These are phyloP conservation scores for Thunnus albacares DNA, from an alignment of 2,797 vertebrate species.

Conservation along the genomic window DNA sequence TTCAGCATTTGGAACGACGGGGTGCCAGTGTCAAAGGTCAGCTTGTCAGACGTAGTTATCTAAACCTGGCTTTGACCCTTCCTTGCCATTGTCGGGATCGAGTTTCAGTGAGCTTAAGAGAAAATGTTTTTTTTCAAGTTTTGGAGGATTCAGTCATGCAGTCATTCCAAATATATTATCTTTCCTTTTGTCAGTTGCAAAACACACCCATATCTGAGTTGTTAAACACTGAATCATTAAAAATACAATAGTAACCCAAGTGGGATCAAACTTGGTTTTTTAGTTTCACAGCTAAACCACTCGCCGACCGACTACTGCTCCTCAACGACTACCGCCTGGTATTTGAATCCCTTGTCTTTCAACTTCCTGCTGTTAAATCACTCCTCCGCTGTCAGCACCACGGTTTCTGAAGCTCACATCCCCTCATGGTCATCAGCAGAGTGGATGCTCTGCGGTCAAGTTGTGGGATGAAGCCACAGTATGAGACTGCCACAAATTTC, in stretches of 20 bases:
- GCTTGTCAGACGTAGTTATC: slow-evolving; percentile 62
- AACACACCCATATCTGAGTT: neutral
- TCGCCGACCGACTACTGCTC: neutral
- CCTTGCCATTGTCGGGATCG: slow-evolving; percentile 45
- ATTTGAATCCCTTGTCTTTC: slow-evolving; percentile 42
- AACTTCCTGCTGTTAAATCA: slow-evolving; percentile 64
- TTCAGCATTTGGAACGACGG: slow-evolving; percentile 47
- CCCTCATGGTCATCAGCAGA: slow-evolving; percentile 36
- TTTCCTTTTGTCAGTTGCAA: neutral
- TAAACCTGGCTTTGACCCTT: slow-evolving; percentile 65
- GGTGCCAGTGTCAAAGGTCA: slow-evolving; percentile 70
- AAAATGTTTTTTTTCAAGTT: slow-evolving; percentile 25
- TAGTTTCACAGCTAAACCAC: neutral
- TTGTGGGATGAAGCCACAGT: slow-evolving; percentile 23
- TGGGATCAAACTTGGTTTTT: neutral
- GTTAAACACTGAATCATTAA: too few relatives aligned
- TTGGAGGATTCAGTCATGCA: neutral
- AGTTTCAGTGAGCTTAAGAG: slow-evolving; percentile 55
- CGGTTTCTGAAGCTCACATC: slow-evolving; percentile 33
- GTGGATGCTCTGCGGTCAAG: slow-evolving; percentile 14
- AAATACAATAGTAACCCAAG: neutral
- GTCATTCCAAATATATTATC: neutral
- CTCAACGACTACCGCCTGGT: slow-evolving; percentile 1
- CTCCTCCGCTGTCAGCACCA: slow-evolving; percentile 48
- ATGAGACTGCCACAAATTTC: slow-evolving; percentile 38